These are phyloP conservation scores for Polyommatus iphigenia DNA, from an alignment of 2,888 invertebrate genomes.

Conservation along the genomic window DNA sequence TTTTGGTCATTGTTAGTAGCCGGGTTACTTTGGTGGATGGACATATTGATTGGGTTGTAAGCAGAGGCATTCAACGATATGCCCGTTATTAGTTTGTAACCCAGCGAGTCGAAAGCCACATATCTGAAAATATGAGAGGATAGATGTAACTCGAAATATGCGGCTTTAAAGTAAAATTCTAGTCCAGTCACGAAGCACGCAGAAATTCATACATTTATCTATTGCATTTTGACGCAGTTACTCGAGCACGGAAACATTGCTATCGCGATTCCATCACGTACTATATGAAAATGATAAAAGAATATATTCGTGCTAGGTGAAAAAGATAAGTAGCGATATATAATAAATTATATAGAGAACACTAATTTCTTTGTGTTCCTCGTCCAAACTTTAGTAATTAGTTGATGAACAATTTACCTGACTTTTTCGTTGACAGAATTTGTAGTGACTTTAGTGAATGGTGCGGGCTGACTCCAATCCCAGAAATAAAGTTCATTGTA, in stretches of 20 bases:
- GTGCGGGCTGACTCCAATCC: conserved; percentile 91
- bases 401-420: conserved; percentile 72
- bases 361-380: background rate
- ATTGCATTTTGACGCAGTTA: too few relatives aligned
- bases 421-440: conserved; percentile 89
- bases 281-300: too few relatives aligned
- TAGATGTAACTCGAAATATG: too few relatives aligned
- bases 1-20: conserved; percentile 51
- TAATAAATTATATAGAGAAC: too few relatives aligned
- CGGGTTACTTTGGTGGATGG: conserved; percentile 53
- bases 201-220: too few relatives aligned
- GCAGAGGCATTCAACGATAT: conserved; percentile 80
- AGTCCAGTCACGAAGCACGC: too few relatives aligned
- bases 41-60: conserved; percentile 47
- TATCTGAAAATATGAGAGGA: conserved; percentile 78
- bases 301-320: too few relatives aligned
- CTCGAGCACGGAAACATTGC: too few relatives aligned
- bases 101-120: conserved; percentile 90
- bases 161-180: too few relatives aligned
- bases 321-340: too few relatives aligned
- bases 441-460: conserved; percentile 88
- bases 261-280: too few relatives aligned
- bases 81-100: conserved; percentile 90
- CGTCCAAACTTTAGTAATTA: background rate
- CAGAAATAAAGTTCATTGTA: conserved; percentile 92